These are phyloP conservation scores for Heteromurus nitidus DNA, from an alignment of 2,888 invertebrate genomes.

Conservation along the genomic window DNA sequence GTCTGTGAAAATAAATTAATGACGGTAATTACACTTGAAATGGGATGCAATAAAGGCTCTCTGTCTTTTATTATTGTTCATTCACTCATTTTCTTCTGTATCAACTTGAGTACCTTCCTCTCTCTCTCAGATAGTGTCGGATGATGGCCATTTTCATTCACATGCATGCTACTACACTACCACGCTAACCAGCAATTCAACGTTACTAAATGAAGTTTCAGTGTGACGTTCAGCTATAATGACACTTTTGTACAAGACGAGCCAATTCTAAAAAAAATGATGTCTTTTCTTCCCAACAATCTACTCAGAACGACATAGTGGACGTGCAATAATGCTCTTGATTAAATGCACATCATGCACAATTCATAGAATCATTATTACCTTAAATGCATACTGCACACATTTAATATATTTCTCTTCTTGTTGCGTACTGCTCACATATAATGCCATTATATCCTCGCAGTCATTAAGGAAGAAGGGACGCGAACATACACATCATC, in stretches of 20 bases:
- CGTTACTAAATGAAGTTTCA: too few relatives aligned
- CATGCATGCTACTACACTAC: too few relatives aligned
- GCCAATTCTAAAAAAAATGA: too few relatives aligned
- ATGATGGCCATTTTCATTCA: too few relatives aligned
- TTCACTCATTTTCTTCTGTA: too few relatives aligned
- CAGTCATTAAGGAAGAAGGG: background rate
- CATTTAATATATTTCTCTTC: constrained; percentile 5
- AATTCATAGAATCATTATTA: constrained; percentile 8
- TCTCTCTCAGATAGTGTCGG: background rate
- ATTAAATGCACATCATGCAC: constrained; percentile 14
- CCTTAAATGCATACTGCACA: background rate
- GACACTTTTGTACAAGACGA: too few relatives aligned
- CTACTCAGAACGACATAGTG: too few relatives aligned
- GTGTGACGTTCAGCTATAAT: too few relatives aligned
- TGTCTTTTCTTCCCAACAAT: too few relatives aligned
- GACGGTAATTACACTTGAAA: constrained; percentile 51
- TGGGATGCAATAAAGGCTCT: constrained; percentile 36
- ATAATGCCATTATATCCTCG: too few relatives aligned
- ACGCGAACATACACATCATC: background rate
- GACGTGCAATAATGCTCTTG: background rate
- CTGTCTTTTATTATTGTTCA: constrained; percentile 27
- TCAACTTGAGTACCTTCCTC: too few relatives aligned
- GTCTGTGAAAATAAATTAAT: constrained; percentile 45
- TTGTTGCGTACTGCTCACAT: constrained; percentile 12
- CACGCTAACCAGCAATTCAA: too few relatives aligned